Conservation (phyloP, 2,113 vertebrate species). For the Isurus oxyrinchus region DNA sequence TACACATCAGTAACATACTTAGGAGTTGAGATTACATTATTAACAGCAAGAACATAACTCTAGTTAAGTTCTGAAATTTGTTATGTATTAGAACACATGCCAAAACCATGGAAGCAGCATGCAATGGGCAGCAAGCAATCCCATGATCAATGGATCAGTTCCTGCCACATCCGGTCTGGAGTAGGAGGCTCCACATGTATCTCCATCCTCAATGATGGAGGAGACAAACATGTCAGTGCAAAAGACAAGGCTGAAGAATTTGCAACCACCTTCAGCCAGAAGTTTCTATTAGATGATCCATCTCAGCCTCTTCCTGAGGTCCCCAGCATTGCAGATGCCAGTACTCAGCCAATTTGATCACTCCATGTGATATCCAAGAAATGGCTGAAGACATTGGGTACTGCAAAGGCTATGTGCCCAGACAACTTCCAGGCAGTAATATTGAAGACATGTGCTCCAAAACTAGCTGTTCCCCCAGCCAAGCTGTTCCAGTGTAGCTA, state of each 20-base stretch:
- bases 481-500: too few species aligned
- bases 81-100: not conserved
- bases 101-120: too few species aligned
- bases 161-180: not conserved
- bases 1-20: not conserved
- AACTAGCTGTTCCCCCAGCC: too few species aligned
- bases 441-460: too few species aligned
- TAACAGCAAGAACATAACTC: not conserved
- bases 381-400: too few species aligned
- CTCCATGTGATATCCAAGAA: not conserved
- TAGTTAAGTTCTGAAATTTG: not conserved
- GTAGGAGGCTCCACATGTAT: not conserved
- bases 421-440: too few species aligned
- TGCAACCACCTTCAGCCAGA: not conserved
- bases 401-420: too few species aligned
- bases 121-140: not conserved
- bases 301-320: not conserved
- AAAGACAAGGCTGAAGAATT: not conserved
- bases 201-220: too few species aligned
- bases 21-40: not conserved
- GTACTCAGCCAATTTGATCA: not conserved
- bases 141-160: not conserved
- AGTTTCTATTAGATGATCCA: not conserved
- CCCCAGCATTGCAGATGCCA: not conserved
- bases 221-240: not conserved